Evolutionary conservation across 2,888 invertebrate genomes (phyloP).

Genomic region (Drosophila leonis): DNA sequence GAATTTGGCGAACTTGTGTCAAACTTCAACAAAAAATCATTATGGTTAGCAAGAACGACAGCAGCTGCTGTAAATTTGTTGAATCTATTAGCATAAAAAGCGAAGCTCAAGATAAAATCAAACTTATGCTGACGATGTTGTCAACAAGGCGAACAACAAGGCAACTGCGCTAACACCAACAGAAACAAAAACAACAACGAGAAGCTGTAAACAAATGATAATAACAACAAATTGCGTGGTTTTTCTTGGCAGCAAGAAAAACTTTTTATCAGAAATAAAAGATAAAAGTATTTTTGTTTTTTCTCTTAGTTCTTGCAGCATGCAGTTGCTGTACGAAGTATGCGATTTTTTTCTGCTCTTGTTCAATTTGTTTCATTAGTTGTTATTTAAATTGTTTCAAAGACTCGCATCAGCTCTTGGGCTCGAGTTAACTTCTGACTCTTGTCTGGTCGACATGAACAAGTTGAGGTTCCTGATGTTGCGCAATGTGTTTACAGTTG

Average conservation of each 20-base stretch:
- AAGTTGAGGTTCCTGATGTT: not conserved
- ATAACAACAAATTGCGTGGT: constrained; percentile 49
- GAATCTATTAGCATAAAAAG: constrained; percentile 73
- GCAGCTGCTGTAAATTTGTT: constrained; percentile 58
- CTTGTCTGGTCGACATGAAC: not conserved
- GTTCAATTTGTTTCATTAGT: constrained; percentile 5
- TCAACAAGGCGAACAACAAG: constrained; percentile 49
- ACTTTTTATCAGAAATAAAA: constrained; percentile 9
- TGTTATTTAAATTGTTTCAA: constrained; percentile 10
- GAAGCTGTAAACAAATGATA: constrained; percentile 43
- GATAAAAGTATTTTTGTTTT: constrained; percentile 7
- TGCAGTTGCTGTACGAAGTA: not conserved
- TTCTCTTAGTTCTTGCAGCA: not conserved
- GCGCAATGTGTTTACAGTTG: constrained; percentile 7
- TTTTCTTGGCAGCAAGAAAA: constrained; percentile 10
- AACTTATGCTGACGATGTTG: constrained; percentile 69
- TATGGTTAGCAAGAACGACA: constrained; percentile 14
- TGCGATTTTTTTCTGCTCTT: not conserved
- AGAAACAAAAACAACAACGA: constrained; percentile 10
- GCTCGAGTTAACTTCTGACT: not conserved
- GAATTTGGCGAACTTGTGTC: constrained; percentile 10
- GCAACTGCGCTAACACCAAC: constrained; percentile 13
- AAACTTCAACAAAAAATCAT: constrained; percentile 15
- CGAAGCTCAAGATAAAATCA: constrained; percentile 63
- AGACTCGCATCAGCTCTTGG: not conserved